Base-by-base conservation (phyloP, 2,113 vertebrate genomes). In the Polyodon spathula region DNA sequence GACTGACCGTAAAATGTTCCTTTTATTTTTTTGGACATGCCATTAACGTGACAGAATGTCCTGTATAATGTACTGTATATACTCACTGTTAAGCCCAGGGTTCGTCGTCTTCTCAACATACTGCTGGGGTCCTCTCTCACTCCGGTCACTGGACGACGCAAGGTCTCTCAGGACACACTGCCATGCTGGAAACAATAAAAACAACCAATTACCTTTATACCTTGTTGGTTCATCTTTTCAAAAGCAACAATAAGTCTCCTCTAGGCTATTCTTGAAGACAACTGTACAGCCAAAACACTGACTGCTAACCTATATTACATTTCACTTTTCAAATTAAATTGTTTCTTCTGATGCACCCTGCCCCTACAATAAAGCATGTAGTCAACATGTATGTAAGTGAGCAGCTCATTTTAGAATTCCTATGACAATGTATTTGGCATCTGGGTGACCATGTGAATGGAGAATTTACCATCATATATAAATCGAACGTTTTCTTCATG, bases 401-500 rank as follows among this genome's bases (percentile, higher is more conserved):
- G 27, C 27, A 27, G 27, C 27, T 27, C 27, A 27, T 27, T 27
- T 27, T 27, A 27, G 27, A 27, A 27, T 27, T 27, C 27, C 27
- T 27, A 27, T 27, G 27, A 27, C 27, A 27, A 27, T 27, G 1
- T 27, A 3, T 27, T 27, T 27, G 27, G 27, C 27, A 27, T 27
- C 27, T 27, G 27, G 27, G 27, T 27, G 27, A 2, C 27, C 27
- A 27, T 8, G 39, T 15, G 10, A 10, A 12, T 52, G 16, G 27
- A 17, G 4, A 10, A 75, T 85, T 83, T 72, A 95, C 95, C 92
- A 73, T 97, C 95, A 40, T 95, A 89, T 69, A 98, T 97, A 78
- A 98, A 97, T 71, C 95, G 92, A 64, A 95, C 95, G 72, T 98
- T 98, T 82, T 98, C 95, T 66, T 98, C 94, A 52, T 97, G 95